Percentiles rank a stretch among this genome's conserved stretches.
phyloP scores from a whole-genome alignment of 2,797 vertebrate species.

The Enteromius treurensis region DNA sequence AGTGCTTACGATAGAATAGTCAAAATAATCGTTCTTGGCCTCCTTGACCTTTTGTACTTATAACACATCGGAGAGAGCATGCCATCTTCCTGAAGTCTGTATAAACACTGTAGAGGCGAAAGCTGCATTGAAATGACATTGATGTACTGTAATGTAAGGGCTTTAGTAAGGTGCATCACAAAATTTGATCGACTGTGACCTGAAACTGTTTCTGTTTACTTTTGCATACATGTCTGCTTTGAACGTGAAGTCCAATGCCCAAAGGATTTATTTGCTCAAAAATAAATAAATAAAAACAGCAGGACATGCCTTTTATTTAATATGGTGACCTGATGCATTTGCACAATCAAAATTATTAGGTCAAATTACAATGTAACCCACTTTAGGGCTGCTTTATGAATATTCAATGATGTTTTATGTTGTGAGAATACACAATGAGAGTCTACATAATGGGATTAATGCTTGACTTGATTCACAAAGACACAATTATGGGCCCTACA shows the following conservation, averaged over 20 bases:
- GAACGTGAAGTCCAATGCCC: constrained; percentile 1
- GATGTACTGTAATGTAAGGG: constrained; percentile 25
- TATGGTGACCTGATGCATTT: constrained; percentile 12
- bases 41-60: constrained; percentile 13
- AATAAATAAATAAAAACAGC: not conserved
- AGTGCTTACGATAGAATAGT: not conserved
- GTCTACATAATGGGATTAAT: constrained; percentile 30
- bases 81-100: not conserved
- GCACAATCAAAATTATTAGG: constrained; percentile 26
- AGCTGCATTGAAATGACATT: not conserved
- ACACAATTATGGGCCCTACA: constrained; percentile 40
- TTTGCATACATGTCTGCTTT: constrained; percentile 12
- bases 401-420: constrained; percentile 46
- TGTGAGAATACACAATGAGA: constrained; percentile 46
- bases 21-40: not conserved
- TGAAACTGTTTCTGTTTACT: not conserved
- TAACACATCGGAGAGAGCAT: not conserved
- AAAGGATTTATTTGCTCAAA: constrained; percentile 8
- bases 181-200: not conserved
- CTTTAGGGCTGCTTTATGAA: constrained; percentile 27
- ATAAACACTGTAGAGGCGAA: not conserved
- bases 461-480: constrained; percentile 28
- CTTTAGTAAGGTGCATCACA: constrained; percentile 11
- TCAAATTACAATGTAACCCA: constrained; percentile 29
- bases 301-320: constrained; percentile 16